These are phyloP conservation scores for Fregata magnificens DNA, from an alignment of 2,113 vertebrate genomes.

Conservation along the genomic window DNA sequence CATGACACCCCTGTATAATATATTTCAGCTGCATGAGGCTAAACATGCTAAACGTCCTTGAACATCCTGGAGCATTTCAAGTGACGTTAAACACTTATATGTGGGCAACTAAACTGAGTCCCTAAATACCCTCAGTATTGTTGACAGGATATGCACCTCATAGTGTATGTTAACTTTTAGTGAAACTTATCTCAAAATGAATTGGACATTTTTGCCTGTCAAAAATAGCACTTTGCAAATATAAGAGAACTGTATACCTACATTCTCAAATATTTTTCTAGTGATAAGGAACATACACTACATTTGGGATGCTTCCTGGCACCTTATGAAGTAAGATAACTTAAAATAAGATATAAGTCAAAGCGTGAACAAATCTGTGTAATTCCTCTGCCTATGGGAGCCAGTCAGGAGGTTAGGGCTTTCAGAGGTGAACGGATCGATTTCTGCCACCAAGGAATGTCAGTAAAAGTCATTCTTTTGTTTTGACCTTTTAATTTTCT, in stretches of 20 bases:
- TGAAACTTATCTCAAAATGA: not conserved
- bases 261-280: not conserved
- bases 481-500: not conserved
- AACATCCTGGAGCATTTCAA: not conserved
- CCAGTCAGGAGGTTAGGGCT: not conserved
- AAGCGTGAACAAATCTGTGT: not conserved
- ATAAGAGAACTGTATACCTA: not conserved
- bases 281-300: not conserved
- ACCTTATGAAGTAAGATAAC: not conserved
- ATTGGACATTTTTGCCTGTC: not conserved
- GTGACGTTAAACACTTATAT: not conserved
- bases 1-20: accelerated
- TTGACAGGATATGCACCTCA: not conserved
- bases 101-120: not conserved
- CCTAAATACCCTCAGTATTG: not conserved
- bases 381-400: not conserved
- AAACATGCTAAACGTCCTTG: not conserved
- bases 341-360: not conserved
- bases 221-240: not conserved
- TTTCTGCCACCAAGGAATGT: not conserved
- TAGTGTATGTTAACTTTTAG: not conserved
- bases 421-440: not conserved
- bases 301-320: not conserved
- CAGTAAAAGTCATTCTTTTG: not conserved
- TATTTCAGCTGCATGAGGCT: not conserved